phyloP scores from a whole-genome alignment of 1,140 invertebrate species.

The Drosophila sp. region DNA sequence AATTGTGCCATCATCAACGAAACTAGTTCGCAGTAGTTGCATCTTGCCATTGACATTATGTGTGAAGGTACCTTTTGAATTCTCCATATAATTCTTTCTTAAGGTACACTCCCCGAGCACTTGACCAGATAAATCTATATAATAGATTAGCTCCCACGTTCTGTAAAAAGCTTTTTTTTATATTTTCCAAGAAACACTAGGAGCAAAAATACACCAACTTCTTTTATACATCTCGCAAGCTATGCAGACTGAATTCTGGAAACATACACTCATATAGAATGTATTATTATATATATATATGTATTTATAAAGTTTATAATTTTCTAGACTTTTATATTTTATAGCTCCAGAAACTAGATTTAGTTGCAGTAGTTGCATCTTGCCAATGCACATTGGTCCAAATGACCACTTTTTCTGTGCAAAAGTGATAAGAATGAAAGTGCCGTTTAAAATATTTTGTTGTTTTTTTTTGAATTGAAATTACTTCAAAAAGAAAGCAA shows the following conservation, averaged over 20 bases:
- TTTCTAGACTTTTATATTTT: no score
- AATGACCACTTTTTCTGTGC: no score
- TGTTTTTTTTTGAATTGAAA: no score
- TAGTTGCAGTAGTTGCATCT: no score
- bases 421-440: no score
- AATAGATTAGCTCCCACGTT: neutral
- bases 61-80: neutral
- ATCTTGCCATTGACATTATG: neutral
- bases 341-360: no score
- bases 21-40: neutral
- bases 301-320: no score
- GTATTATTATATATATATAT: no score
- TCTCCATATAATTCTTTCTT: neutral
- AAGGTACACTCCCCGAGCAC: neutral
- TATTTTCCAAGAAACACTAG: constrained; percentile 3
- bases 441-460: no score
- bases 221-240: constrained; percentile 4
- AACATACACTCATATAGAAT: no score
- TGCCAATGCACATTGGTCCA: no score
- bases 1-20: neutral
- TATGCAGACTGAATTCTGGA: neutral
- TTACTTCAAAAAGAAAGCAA: no score
- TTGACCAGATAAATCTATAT: neutral
- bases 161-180: neutral
- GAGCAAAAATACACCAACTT: constrained; percentile 1